Evolutionary conservation across 2,113 vertebrate species (phyloP), one percentile per base, ranked within the genome.

Genomic region (Clarias gariepinus): DNA sequence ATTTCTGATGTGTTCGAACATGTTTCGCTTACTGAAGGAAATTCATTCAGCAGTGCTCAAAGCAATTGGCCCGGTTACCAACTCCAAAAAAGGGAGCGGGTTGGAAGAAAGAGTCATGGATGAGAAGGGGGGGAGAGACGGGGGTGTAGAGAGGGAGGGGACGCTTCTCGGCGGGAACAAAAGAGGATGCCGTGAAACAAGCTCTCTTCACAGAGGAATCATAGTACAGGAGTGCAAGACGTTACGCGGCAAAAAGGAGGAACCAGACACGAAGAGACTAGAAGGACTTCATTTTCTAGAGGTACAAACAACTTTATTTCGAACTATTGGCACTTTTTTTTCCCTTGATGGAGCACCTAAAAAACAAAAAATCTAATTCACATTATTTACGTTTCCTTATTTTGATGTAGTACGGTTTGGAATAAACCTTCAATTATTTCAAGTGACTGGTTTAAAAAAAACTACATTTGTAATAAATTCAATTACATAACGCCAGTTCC

Each of bases 131-230:
- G 79, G 60, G 90, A 80, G 76, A 63, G 13, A 61, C 2, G 86
- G 89, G 90, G 93, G 91, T 91, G 92, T 90, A 83, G 73, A 87
- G 87, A 87, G 92, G 93, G 93, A 92, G 93, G 92, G 87, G 86
- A 60, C 89, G 88, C 83, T 90, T 85, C 87, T 92, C 64, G 87
- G 87, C 57, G 19, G 84, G 84, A 87, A 83, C 80, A 33, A 81
- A 91, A 94, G 90, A 91, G 90, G 88, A 92, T 88, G 8, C 91
- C 80, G 83, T 91, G 88, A 90, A 82, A 86, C 81, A 66, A 83
- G 64, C 85, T 86, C 78, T 30, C 25, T 78, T 66, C 69, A 66
- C 53, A 25, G 61, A 84, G 86, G 57, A 87, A 77, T 77, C 63
- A 63, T 30, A 52, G 57, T 16, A 3, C 5, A 13, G 36, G 66